Evolutionary conservation across 2,113 vertebrate genomes (phyloP).

Genomic region (Cephalopholis sonnerati): DNA sequence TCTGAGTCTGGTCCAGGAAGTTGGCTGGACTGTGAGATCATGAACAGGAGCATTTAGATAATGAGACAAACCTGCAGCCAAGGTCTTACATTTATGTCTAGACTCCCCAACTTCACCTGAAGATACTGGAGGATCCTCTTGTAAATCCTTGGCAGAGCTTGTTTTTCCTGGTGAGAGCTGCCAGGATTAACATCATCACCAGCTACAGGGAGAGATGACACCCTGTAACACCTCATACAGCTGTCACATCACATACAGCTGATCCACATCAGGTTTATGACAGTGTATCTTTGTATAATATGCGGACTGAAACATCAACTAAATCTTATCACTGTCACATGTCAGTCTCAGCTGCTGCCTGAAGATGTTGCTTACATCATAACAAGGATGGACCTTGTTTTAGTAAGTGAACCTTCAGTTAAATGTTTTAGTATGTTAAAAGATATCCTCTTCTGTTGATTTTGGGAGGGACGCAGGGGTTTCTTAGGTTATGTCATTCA

Average conservation of each 20-base stretch:
- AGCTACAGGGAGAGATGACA: slow-evolving; percentile 68
- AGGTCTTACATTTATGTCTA: neutral
- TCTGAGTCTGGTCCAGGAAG: slow-evolving; percentile 86
- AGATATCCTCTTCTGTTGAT: neutral
- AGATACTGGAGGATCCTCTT: slow-evolving; percentile 81
- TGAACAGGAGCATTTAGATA: neutral
- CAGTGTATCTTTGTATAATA: neutral
- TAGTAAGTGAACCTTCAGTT: too few relatives aligned
- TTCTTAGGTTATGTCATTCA: too few relatives aligned
- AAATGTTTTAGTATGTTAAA: neutral
- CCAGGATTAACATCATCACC: slow-evolving; percentile 82
- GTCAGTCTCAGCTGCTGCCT: neutral
- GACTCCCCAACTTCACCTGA: slow-evolving; percentile 82
- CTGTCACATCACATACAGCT: too few relatives aligned
- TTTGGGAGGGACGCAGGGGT: too few relatives aligned
- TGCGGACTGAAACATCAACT: neutral
- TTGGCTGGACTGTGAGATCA: slow-evolving; percentile 84
- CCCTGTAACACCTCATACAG: neutral
- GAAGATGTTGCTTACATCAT: neutral
- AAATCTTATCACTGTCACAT: neutral
- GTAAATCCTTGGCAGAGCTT: slow-evolving; percentile 76
- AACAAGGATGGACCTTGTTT: neutral
- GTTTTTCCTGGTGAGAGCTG: slow-evolving; percentile 82
- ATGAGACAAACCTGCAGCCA: neutral
- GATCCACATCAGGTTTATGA: neutral